Percentiles rank a stretch among this genome's conserved stretches.
These are phyloP conservation scores for Ceyx melanurus DNA, from an alignment of 2,113 vertebrate species.

Conservation along the genomic window DNA sequence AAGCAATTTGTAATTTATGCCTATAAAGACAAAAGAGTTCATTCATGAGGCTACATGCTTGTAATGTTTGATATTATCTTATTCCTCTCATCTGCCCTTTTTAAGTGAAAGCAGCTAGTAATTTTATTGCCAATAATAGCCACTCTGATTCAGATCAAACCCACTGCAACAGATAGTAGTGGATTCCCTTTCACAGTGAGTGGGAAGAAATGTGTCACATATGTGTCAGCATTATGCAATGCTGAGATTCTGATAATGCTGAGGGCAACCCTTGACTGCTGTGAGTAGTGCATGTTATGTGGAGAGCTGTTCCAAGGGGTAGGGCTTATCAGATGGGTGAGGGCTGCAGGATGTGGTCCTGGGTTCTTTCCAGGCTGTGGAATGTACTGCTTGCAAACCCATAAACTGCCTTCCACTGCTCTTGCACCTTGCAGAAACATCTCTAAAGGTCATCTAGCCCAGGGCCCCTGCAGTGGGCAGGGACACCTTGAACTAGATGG, in stretches of 20 bases:
- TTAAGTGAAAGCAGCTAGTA: background rate
- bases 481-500: no score
- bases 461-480: no score
- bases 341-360: background rate
- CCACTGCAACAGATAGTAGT: background rate
- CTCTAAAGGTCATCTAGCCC: background rate
- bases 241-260: conserved; percentile 24
- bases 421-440: conserved; percentile 25
- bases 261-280: background rate
- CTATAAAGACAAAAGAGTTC: background rate
- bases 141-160: conserved; percentile 13
- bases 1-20: background rate
- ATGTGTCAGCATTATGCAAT: conserved; percentile 2
- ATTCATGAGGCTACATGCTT: background rate
- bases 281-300: background rate
- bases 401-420: background rate
- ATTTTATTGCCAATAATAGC: background rate
- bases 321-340: background rate
- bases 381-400: background rate
- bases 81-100: background rate
- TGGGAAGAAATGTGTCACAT: conserved; percentile 9
- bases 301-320: background rate
- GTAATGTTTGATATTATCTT: background rate
- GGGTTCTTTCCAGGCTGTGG: conserved; percentile 37
- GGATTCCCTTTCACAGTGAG: conserved; percentile 10